Conservation (phyloP, 2,888 invertebrate species). For the Thysanoteuthis rhombus region DNA sequence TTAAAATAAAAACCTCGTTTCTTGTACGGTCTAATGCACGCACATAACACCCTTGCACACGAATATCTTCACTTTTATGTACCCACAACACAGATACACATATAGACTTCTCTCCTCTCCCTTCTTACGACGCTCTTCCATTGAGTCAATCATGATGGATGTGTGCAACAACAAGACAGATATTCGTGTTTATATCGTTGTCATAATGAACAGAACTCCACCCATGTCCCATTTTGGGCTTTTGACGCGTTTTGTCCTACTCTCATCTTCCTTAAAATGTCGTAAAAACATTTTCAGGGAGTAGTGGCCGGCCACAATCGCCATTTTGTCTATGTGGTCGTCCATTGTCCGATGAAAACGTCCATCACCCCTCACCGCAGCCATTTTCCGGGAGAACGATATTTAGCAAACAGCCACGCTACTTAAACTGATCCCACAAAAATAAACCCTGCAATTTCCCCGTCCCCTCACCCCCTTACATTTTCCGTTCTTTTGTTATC, state of each 20-base stretch:
- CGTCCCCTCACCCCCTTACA: background rate
- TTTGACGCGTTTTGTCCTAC: background rate
- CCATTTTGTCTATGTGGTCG: background rate
- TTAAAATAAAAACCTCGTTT: background rate
- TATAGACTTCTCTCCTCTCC: background rate
- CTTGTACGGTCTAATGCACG: background rate
- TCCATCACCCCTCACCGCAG: background rate
- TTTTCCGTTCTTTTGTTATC: background rate
- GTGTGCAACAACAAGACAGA: background rate
- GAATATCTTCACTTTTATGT: background rate
- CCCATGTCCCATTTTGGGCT: background rate
- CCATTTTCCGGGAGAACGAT: background rate
- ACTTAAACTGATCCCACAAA: background rate
- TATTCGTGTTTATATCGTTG: background rate
- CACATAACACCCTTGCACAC: background rate
- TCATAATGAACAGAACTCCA: background rate
- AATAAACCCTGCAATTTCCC: background rate
- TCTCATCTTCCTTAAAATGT: slow-evolving; percentile 12
- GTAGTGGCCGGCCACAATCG: background rate
- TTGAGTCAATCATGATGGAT: background rate
- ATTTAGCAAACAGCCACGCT: background rate
- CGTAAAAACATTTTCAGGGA: background rate
- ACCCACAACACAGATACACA: background rate
- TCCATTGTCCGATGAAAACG: slow-evolving; percentile 12
- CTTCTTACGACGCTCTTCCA: background rate